Evolutionary conservation across 2,888 invertebrate genomes (phyloP).

Genomic region (Gortyna flavago): DNA sequence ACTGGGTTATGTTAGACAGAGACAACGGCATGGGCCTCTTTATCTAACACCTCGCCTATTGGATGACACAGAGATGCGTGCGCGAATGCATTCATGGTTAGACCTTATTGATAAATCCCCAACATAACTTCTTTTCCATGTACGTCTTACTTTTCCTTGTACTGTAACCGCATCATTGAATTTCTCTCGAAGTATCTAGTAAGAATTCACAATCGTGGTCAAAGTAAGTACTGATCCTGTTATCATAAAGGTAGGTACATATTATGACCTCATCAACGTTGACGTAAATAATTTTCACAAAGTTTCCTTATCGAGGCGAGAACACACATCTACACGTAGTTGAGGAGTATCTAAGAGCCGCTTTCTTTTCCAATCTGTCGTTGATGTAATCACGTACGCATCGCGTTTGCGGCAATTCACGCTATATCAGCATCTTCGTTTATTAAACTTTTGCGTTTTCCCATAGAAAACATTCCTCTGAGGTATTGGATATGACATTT

Average conservation of each 20-base stretch:
- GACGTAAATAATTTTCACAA: conserved; percentile 36
- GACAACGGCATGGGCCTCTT: conserved; percentile 72
- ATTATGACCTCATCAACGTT: conserved; percentile 23
- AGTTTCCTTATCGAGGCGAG: conserved; percentile 36
- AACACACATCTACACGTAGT: conserved; percentile 8
- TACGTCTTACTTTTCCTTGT: conserved; percentile 35
- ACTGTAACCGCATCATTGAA: conserved; percentile 24
- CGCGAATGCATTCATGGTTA: conserved; percentile 68
- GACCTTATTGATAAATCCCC: conserved; percentile 62
- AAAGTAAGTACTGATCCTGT: conserved; percentile 10
- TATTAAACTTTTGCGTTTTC: conserved; percentile 32
- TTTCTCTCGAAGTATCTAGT: conserved; percentile 6
- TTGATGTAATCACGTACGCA: conserved; percentile 73
- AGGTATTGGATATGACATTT: conserved; percentile 10
- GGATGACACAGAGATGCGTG: conserved; percentile 65
- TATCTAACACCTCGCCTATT: conserved; percentile 71
- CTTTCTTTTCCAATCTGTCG: conserved; percentile 75
- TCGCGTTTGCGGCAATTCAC: conserved; percentile 36
- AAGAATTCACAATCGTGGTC: conserved; percentile 27
- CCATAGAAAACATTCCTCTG: conserved; percentile 30
- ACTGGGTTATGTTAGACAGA: conserved; percentile 79
- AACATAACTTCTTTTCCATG: conserved; percentile 12
- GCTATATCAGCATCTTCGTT: conserved; percentile 7
- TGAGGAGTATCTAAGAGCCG: conserved; percentile 56
- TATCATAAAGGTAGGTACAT: conserved; percentile 19